phyloP scores from a whole-genome alignment of 1,140 invertebrate species.

The Drosophila mayri region DNA sequence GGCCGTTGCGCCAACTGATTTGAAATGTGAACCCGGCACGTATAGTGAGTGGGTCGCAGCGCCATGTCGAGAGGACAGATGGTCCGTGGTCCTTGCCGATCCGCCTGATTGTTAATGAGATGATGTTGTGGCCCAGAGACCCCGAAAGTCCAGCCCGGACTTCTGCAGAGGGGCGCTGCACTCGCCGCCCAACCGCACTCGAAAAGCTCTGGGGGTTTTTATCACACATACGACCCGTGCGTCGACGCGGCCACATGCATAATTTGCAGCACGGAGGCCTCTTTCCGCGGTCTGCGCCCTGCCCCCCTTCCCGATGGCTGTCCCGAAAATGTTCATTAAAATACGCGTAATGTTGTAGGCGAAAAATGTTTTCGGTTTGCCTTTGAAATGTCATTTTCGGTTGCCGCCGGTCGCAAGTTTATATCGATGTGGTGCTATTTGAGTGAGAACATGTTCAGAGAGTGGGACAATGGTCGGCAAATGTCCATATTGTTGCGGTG shows the following conservation, averaged over 20 bases:
- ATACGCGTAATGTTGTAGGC: slow-evolving; percentile 70
- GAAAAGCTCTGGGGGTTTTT: slow-evolving; percentile 66
- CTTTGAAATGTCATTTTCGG: slow-evolving; percentile 67
- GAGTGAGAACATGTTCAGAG: background rate
- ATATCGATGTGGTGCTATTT: slow-evolving; percentile 7
- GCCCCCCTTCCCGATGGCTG: slow-evolving; percentile 1
- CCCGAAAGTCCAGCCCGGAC: slow-evolving; percentile 21
- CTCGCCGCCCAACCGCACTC: slow-evolving; percentile 38
- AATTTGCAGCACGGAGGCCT: slow-evolving; percentile 41
- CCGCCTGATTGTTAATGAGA: slow-evolving; percentile 73
- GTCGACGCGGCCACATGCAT: slow-evolving; percentile 62
- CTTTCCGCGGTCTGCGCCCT: background rate
- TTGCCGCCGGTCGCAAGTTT: slow-evolving; percentile 36
- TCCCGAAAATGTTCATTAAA: slow-evolving; percentile 69
- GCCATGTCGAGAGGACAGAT: slow-evolving; percentile 19
- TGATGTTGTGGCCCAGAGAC: slow-evolving; percentile 47
- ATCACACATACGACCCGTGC: slow-evolving; percentile 75
- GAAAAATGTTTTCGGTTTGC: slow-evolving; percentile 70
- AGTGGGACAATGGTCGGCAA: slow-evolving; percentile 8
- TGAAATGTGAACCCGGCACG: slow-evolving; percentile 69
- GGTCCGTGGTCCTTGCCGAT: slow-evolving; percentile 15
- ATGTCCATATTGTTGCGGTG: slow-evolving; percentile 45
- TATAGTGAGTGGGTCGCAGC: slow-evolving; percentile 34
- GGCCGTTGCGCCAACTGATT: slow-evolving; percentile 47
- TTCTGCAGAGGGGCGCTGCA: background rate